phyloP scores from a whole-genome alignment of 2,797 vertebrate genomes.

The Poeciliopsis paucimaculata region DNA sequence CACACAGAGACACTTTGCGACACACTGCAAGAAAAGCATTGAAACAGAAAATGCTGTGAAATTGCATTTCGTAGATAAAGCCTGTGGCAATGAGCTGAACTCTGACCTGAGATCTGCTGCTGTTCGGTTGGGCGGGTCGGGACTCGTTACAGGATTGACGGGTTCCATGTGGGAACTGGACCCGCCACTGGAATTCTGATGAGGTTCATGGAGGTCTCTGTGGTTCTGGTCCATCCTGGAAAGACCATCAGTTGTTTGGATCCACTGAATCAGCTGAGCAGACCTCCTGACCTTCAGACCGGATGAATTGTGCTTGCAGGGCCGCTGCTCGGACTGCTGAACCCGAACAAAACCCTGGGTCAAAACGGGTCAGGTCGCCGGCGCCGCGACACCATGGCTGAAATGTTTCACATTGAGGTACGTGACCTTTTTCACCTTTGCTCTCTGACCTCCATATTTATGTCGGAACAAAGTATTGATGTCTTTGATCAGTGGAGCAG shows the following conservation, averaged over 20 bases:
- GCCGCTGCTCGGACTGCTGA: constrained; percentile 54
- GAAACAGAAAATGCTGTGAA: constrained; percentile 6
- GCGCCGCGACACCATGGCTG: constrained; percentile 54
- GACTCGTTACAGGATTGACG: background rate
- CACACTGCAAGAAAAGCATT: background rate
- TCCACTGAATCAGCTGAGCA: background rate
- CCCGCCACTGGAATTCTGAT: too few relatives aligned
- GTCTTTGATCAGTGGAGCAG: background rate
- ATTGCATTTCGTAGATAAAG: background rate
- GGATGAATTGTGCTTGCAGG: constrained; percentile 32
- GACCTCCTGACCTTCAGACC: background rate
- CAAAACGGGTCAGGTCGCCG: background rate
- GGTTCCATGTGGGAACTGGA: background rate
- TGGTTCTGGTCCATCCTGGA: background rate
- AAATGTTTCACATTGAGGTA: constrained; percentile 68
- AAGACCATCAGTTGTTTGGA: background rate
- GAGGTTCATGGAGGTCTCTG: background rate
- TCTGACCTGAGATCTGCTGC: background rate
- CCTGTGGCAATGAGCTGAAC: background rate
- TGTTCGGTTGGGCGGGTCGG: background rate
- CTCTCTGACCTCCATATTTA: background rate
- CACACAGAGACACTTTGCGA: background rate
- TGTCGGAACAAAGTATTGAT: background rate
- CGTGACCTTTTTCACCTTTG: background rate
- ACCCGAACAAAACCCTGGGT: constrained; percentile 2